Conservation (phyloP, 2,113 vertebrate species). For the Pipa parva region DNA sequence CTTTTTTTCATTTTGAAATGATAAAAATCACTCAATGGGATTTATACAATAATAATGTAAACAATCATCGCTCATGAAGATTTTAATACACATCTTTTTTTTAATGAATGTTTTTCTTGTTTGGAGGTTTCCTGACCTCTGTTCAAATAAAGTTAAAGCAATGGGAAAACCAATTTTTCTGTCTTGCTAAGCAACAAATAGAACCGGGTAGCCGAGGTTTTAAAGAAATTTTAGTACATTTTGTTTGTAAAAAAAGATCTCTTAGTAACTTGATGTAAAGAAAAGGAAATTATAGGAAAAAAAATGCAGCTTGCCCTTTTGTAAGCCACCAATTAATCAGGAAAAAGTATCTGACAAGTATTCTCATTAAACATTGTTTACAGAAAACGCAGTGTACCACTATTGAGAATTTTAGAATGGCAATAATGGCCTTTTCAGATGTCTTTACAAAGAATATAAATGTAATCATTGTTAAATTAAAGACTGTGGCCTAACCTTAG, state of each 20-base stretch:
- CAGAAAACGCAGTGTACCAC: slow-evolving; percentile 27
- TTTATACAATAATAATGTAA: neutral
- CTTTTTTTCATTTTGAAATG: neutral
- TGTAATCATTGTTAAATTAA: slow-evolving; percentile 41
- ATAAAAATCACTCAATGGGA: neutral
- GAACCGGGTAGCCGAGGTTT: slow-evolving; percentile 6
- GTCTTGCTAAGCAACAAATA: slow-evolving; percentile 13
- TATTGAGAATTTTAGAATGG: slow-evolving; percentile 30
- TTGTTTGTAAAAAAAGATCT: slow-evolving; percentile 18
- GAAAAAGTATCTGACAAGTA: slow-evolving; percentile 40
- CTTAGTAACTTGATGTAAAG: slow-evolving; percentile 18
- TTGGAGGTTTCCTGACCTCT: slow-evolving; percentile 6
- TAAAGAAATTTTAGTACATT: slow-evolving; percentile 27
- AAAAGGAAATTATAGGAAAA: slow-evolving; percentile 32
- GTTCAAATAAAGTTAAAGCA: slow-evolving; percentile 2
- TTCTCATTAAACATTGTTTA: slow-evolving; percentile 40
- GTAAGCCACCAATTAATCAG: slow-evolving; percentile 35
- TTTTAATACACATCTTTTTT: slow-evolving; percentile 11
- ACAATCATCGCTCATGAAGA: slow-evolving; percentile 20
- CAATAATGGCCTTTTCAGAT: slow-evolving; percentile 36
- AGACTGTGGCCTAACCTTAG: slow-evolving; percentile 20
- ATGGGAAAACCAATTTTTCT: slow-evolving; percentile 15
- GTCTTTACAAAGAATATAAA: slow-evolving; percentile 37
- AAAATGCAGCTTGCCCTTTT: slow-evolving; percentile 35
- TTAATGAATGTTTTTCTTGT: slow-evolving; percentile 4